phyloP scores from a whole-genome alignment of 35 echinoderm and acorn worm species.

The Lytechinus variegatus region DNA sequence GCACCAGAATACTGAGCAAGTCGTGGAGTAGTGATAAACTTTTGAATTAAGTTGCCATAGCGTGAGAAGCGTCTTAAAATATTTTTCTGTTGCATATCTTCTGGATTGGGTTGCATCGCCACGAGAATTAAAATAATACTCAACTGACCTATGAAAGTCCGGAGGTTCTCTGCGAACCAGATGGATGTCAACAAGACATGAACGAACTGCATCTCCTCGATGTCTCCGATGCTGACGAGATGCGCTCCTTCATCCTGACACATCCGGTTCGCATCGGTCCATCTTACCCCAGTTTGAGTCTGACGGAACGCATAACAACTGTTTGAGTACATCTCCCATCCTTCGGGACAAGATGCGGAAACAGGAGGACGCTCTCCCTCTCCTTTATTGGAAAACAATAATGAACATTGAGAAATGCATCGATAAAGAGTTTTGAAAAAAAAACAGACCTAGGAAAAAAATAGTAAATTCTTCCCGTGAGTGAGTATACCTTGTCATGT shows the following conservation, averaged over 20 bases:
- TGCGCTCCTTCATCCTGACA: slow-evolving; percentile 63
- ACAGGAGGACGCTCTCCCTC: not conserved
- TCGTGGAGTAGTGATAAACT: too few relatives aligned
- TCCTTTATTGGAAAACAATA: not conserved
- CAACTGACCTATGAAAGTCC: slow-evolving; percentile 74
- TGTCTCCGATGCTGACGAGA: slow-evolving; percentile 77
- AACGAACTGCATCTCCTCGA: slow-evolving; percentile 83
- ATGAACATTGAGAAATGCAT: too few relatives aligned
- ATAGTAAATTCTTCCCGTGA: not conserved
- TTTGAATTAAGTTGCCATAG: too few relatives aligned
- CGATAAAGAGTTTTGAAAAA: not conserved
- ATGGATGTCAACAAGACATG: slow-evolving; percentile 68
- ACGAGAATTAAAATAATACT: not conserved
- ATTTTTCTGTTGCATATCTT: too few relatives aligned
- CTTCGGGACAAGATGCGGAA: slow-evolving; percentile 24
- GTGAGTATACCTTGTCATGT: too few relatives aligned
- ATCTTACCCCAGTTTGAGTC: slow-evolving; percentile 33
- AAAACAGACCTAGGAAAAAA: not conserved
- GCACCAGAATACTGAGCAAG: too few relatives aligned
- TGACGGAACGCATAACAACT: slow-evolving; percentile 79
- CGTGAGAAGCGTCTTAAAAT: too few relatives aligned
- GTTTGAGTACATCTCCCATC: slow-evolving; percentile 65
- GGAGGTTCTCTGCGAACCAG: slow-evolving; percentile 65
- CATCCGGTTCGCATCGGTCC: slow-evolving; percentile 73
- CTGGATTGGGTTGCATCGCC: too few relatives aligned